Conservation (phyloP, 2,113 vertebrate species). For the Uria aalge region DNA sequence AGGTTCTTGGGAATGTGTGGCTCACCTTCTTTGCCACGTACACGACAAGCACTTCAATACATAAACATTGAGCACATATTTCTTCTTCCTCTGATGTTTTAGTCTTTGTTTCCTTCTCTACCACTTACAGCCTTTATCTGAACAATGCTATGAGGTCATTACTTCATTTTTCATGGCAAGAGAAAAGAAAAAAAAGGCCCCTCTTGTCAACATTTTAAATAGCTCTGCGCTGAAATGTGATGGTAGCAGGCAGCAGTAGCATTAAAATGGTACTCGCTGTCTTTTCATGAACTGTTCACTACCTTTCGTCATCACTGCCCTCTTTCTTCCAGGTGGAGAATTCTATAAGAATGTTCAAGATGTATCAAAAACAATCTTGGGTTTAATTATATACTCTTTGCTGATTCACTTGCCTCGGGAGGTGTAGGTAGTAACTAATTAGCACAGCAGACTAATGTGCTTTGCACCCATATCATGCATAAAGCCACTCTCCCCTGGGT, state of each 20-base stretch:
- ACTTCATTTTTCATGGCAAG: not conserved
- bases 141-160: not conserved
- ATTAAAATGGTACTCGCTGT: not conserved
- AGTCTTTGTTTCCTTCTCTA: not conserved
- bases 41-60: not conserved
- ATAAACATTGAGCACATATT: not conserved
- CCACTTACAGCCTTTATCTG: not conserved
- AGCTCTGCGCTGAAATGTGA: not conserved
- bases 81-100: not conserved
- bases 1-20: not conserved
- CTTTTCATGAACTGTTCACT: not conserved
- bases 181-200: not conserved
- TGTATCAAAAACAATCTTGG: not conserved
- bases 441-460: not conserved
- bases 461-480: not conserved
- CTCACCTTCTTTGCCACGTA: not conserved
- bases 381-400: slow-evolving; percentile 2
- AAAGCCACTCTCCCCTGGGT: not conserved
- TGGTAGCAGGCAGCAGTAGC: not conserved
- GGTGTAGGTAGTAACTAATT: not conserved
- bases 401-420: not conserved
- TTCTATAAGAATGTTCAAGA: slow-evolving; percentile 10
- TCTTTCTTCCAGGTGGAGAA: not conserved
- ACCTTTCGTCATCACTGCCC: not conserved
- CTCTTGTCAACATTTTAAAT: not conserved